Conservation (phyloP, 2,888 invertebrate genomes). For the Phyllotreta cruciferae region DNA sequence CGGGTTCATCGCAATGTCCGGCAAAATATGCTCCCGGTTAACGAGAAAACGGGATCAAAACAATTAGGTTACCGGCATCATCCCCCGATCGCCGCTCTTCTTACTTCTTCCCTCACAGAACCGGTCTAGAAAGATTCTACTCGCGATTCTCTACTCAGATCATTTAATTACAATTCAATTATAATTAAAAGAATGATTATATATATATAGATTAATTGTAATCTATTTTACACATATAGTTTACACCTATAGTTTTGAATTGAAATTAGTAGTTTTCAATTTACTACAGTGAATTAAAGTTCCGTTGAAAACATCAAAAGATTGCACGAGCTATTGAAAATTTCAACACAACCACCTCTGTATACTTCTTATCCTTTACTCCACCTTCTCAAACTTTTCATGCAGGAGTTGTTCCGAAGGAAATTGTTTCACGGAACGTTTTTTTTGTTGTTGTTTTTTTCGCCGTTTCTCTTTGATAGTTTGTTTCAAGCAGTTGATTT, state of each 20-base stretch:
- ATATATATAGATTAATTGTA: too few species aligned
- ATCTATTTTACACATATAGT: too few species aligned
- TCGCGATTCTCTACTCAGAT: not conserved
- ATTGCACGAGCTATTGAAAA: not conserved
- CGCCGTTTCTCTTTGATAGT: conserved; percentile 21
- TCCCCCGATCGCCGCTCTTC: conserved; percentile 8
- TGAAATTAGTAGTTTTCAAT: too few species aligned
- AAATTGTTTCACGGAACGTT: conserved; percentile 27
- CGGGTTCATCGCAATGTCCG: conserved; percentile 46
- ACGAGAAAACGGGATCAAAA: conserved; percentile 41
- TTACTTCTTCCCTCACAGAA: conserved; percentile 7
- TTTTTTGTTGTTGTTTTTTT: conserved; percentile 26
- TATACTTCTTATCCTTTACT: conserved; percentile 7
- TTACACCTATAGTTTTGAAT: too few species aligned
- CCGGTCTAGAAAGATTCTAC: not conserved
- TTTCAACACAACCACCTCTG: not conserved
- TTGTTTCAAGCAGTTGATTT: conserved; percentile 24
- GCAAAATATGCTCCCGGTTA: conserved; percentile 45
- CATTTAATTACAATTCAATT: too few species aligned
- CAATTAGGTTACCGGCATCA: conserved; percentile 35
- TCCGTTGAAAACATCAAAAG: too few species aligned
- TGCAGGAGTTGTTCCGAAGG: conserved; percentile 25
- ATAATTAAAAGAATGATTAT: too few species aligned
- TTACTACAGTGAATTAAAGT: too few species aligned
- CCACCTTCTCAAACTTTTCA: conserved; percentile 22